These are phyloP conservation scores for Cettia cetti DNA, from an alignment of 2,113 vertebrate species.

Conservation along the genomic window DNA sequence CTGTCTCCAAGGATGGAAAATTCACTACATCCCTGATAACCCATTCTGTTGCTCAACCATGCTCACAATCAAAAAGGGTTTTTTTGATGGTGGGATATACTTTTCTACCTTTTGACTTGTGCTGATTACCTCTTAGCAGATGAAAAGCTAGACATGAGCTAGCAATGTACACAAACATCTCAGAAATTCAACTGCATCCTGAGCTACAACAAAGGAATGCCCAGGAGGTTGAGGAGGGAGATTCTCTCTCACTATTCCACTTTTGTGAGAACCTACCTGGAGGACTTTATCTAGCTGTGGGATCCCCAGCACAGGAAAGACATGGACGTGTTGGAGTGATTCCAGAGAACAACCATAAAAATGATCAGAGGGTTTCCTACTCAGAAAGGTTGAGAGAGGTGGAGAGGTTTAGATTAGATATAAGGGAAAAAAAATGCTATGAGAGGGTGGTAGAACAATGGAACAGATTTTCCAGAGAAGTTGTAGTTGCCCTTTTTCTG, in stretches of 20 bases:
- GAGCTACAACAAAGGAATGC: background rate
- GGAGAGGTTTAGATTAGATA: background rate
- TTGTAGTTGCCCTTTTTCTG: background rate
- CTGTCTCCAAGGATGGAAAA: background rate
- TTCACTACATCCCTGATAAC: background rate
- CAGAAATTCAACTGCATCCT: background rate
- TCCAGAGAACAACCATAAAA: background rate
- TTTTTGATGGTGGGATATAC: background rate
- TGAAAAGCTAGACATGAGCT: background rate
- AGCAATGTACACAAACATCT: background rate
- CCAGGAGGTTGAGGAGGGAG: background rate
- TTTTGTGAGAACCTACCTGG: background rate
- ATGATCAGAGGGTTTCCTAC: background rate
- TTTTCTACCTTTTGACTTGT: background rate
- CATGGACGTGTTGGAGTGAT: background rate
- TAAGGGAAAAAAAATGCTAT: background rate
- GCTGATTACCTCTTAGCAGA: accelerated
- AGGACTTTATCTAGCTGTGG: background rate
- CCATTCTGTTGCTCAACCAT: background rate
- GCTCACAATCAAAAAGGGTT: background rate
- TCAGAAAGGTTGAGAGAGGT: background rate
- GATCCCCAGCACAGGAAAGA: background rate
- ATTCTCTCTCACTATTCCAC: background rate
- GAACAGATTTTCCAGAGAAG: background rate
- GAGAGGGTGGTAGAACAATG: background rate